Evolutionary conservation across 2,888 invertebrate genomes (phyloP).

Genomic region (Andricus curvator): DNA sequence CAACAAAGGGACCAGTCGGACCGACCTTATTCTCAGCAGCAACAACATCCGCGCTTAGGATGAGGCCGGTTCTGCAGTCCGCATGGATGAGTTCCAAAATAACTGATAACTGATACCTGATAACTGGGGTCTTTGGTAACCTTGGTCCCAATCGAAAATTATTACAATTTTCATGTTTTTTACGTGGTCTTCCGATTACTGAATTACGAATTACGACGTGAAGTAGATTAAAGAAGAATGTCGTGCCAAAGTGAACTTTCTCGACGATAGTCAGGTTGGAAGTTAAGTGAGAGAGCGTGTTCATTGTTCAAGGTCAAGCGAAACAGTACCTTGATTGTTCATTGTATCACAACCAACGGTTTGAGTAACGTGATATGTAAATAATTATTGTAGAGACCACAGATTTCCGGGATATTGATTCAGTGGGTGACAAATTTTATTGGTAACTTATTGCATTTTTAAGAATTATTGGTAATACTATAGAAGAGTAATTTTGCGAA

Average conservation of each 20-base stretch:
- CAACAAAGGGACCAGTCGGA: conserved; percentile 63
- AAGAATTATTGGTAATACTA: neutral
- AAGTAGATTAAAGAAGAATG: conserved; percentile 11
- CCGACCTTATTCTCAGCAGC: conserved; percentile 59
- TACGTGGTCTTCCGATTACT: conserved; percentile 15
- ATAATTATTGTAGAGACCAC: conserved; percentile 23
- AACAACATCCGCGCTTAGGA: conserved; percentile 64
- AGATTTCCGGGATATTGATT: neutral
- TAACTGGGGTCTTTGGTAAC: neutral
- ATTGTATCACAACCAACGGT: neutral
- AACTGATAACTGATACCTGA: neutral
- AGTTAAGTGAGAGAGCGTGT: conserved; percentile 2
- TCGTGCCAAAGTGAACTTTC: conserved; percentile 27
- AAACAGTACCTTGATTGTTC: conserved; percentile 16
- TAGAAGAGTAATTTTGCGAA: neutral
- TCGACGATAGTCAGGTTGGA: neutral
- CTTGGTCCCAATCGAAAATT: neutral
- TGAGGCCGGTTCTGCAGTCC: conserved; percentile 53
- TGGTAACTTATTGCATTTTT: neutral
- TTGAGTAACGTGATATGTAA: conserved; percentile 38
- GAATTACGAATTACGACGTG: neutral
- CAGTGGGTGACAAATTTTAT: neutral
- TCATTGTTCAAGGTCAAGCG: conserved; percentile 18
- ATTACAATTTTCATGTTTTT: neutral
- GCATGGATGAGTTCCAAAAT: conserved; percentile 8